Percentiles rank a stretch among this genome's conserved stretches.
phyloP scores from a whole-genome alignment of 1,140 invertebrate species.

The Lordiphosa clarofinis region DNA sequence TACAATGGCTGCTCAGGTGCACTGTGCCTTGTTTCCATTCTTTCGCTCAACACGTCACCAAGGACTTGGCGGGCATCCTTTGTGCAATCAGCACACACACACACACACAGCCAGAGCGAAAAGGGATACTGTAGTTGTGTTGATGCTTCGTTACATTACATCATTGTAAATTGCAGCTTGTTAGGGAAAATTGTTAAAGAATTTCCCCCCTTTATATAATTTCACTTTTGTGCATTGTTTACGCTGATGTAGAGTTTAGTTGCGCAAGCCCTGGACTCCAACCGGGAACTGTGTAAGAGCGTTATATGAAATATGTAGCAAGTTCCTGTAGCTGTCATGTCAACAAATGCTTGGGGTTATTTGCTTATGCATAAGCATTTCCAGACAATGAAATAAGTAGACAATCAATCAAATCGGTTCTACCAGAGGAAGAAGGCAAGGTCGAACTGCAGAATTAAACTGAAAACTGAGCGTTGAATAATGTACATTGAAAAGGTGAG shows the following conservation, averaged over 20 bases:
- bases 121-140: constrained; percentile 17
- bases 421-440: too few relatives aligned
- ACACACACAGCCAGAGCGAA: neutral
- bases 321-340: constrained; percentile 5
- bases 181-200: constrained; percentile 42
- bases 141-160: constrained; percentile 49
- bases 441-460: too few relatives aligned
- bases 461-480: too few relatives aligned
- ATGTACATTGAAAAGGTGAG: too few relatives aligned
- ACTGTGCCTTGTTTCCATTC: constrained; percentile 40
- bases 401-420: constrained; percentile 32
- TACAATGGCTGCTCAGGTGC: constrained; percentile 40
- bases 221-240: constrained; percentile 41
- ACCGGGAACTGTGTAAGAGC: neutral
- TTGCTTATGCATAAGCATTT: constrained; percentile 14
- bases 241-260: constrained; percentile 20
- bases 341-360: constrained; percentile 5
- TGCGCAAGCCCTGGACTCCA: neutral
- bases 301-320: constrained; percentile 28
- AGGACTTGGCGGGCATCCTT: constrained; percentile 69
- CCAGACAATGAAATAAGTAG: constrained; percentile 4
- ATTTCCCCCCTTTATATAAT: constrained; percentile 32
- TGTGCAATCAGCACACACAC: constrained; percentile 60
- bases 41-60: constrained; percentile 69
- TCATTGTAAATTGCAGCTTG: constrained; percentile 52